Base-by-base conservation (phyloP, 2,113 vertebrate species). In the Numida meleagris region DNA sequence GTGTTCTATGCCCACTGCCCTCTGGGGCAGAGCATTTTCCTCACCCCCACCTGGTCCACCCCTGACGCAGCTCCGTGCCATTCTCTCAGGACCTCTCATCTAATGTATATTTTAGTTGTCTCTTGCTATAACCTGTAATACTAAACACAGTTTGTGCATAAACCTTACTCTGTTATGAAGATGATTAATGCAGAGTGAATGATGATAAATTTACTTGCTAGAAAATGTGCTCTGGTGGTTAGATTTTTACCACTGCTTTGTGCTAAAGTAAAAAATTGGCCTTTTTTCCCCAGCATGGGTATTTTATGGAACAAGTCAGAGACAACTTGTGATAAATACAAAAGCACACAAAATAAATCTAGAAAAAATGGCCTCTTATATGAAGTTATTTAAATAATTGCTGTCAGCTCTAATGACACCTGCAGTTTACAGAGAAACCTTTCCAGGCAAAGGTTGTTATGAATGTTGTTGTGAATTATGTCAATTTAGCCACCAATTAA, bases 401-500 rank as follows among this genome's bases (percentile, higher is more conserved):
- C 53, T 89, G 80, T 86, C n/a, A 57, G 42, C 61, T 94, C 83
- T 43, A 34, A 42, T 75, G 76, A 66, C 19, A 55, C 58, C 66
- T 85, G 55, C 67, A 73, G 58, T 24, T 46, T 74, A 21, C 42
- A 55, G 34, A 36, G 67, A 85, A 94, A 71, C 74, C 48, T 67
- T 94, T 63, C 33, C 42, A 86, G 45, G 42, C 42, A 82, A 89
- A 79, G 71, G 50, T 70, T 62, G 50, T 53, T 82, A 42, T 16
- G 79, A 74, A 50, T 77, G 67, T 94, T 76, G 50, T 70, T 93
- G 51, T 50, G 36, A 94, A 85, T 92, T 66, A 29, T 16, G 59
- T 87, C 71, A 80, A 46, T 77, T 86, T 80, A 80, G 50, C 36
- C 58, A 62, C 33, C 71, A 67, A 79, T 89, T 92, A 94, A 70